These are phyloP conservation scores for Xanthorhoe spadicearia DNA, from an alignment of 2,888 invertebrate genomes.

Conservation along the genomic window DNA sequence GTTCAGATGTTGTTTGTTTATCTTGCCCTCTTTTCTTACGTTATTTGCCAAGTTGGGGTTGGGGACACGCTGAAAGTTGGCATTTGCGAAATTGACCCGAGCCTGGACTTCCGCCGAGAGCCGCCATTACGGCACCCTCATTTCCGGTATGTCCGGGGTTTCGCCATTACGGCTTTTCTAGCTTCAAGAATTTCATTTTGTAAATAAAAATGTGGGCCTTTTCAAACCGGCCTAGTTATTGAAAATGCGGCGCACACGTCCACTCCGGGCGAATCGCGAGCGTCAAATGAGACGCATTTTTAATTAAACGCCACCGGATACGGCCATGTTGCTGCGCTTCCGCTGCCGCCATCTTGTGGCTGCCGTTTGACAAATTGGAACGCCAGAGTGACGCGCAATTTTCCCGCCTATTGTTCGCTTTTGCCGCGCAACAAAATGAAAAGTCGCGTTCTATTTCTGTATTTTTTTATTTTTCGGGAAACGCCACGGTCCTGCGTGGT, in stretches of 20 bases:
- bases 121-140: conserved; percentile 66
- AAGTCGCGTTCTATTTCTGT: conserved; percentile 75
- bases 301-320: conserved; percentile 80
- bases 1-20: conserved; percentile 26
- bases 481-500: conserved; percentile 64
- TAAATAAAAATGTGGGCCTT: conserved; percentile 36
- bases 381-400: conserved; percentile 84
- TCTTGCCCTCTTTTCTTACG: conserved; percentile 53
- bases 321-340: conserved; percentile 75
- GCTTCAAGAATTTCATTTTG: conserved; percentile 30
- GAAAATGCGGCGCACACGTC: conserved; percentile 57
- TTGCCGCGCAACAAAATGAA: conserved; percentile 82
- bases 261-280: conserved; percentile 56
- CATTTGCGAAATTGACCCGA: conserved; percentile 57
- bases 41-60: conserved; percentile 60
- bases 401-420: conserved; percentile 83
- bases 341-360: conserved; percentile 80
- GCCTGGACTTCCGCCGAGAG: conserved; percentile 61
- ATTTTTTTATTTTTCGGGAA: conserved; percentile 69
- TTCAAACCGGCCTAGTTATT: conserved; percentile 47
- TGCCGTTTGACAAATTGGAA: conserved; percentile 84
- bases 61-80: conserved; percentile 52
- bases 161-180: conserved; percentile 49
- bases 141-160: conserved; percentile 62
- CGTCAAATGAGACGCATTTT: conserved; percentile 80